These are phyloP conservation scores for Anthopleura sola DNA, from an alignment of 64 coral and sea anemone genomes.

Conservation along the genomic window DNA sequence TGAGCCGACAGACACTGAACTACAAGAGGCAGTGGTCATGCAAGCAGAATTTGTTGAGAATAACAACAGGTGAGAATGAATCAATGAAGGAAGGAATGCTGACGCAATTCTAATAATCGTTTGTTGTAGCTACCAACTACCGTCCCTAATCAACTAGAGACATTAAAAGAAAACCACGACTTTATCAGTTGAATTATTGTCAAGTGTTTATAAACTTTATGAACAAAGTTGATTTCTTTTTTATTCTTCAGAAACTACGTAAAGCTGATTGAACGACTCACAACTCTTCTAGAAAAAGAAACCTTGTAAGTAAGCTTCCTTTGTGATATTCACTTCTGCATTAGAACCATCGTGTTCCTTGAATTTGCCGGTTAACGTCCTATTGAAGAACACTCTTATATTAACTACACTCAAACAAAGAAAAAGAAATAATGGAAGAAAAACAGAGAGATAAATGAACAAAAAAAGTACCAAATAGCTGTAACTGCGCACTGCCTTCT, in stretches of 20 bases:
- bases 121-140: too few relatives aligned
- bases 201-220: too few relatives aligned
- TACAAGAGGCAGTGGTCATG: slow-evolving; percentile 8
- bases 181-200: too few relatives aligned
- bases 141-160: too few relatives aligned
- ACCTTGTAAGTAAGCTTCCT: slow-evolving; percentile 74
- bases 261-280: slow-evolving; percentile 54
- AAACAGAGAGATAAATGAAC: too few relatives aligned
- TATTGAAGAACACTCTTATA: neutral
- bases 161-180: too few relatives aligned
- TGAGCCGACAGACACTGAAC: neutral
- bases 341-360: neutral
- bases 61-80: neutral
- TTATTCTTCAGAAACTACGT: slow-evolving; percentile 63
- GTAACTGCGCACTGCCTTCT: too few relatives aligned
- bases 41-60: neutral
- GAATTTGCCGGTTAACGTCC: neutral
- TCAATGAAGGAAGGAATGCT: too few relatives aligned
- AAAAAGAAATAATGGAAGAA: too few relatives aligned
- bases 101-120: too few relatives aligned
- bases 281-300: slow-evolving; percentile 58
- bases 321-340: neutral
- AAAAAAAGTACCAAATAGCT: too few relatives aligned
- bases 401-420: neutral
- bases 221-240: too few relatives aligned